Conservation (phyloP, 2,797 vertebrate species). For the Gadopsis marmoratus region DNA sequence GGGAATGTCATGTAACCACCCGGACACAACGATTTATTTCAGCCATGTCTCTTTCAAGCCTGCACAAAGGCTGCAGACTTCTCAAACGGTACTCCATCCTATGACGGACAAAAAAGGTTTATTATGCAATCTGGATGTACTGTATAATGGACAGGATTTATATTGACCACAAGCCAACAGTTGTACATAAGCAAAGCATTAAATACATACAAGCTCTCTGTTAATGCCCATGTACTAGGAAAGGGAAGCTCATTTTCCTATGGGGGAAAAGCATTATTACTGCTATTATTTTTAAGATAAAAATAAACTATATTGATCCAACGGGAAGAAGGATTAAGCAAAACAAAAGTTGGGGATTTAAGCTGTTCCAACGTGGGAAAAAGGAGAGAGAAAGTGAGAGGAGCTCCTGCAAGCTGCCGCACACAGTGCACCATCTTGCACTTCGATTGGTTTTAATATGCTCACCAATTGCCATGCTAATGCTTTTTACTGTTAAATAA, state of each 20-base stretch:
- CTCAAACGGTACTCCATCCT: neutral
- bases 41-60: conserved; percentile 1
- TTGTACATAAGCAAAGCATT: conserved; percentile 35
- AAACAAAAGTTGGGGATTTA: neutral
- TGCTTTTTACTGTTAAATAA: conserved; percentile 34
- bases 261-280: neutral
- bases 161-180: neutral
- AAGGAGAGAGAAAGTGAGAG: neutral
- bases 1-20: neutral
- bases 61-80: conserved; percentile 11
- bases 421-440: neutral
- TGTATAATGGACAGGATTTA: conserved; percentile 15
- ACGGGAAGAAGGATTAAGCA: neutral
- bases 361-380: neutral
- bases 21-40: neutral
- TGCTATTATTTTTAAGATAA: neutral
- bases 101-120: conserved; percentile 11
- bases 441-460: neutral
- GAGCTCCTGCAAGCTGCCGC: conserved; percentile 2
- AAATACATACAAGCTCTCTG: conserved; percentile 32
- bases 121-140: conserved; percentile 23
- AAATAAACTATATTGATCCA: neutral
- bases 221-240: neutral
- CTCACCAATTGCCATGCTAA: neutral
- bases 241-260: neutral